phyloP scores from a whole-genome alignment of 2,113 vertebrate species.

The Catharus fuscescens region DNA sequence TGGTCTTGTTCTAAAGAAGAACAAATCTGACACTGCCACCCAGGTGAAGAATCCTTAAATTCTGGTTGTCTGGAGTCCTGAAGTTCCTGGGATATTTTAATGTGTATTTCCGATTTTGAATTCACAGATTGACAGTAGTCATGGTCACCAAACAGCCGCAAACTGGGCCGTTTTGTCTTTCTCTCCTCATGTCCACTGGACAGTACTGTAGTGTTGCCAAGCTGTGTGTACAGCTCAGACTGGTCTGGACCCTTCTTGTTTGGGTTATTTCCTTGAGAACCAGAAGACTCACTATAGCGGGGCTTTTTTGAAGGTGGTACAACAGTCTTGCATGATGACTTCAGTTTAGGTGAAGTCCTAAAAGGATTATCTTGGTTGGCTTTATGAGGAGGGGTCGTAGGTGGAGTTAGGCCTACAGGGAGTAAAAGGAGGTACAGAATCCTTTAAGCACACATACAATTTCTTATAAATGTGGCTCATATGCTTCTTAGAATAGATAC shows the following conservation, averaged over 20 bases:
- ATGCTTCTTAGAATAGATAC: constrained; percentile 23
- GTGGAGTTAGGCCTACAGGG: constrained; percentile 95
- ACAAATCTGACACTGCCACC: constrained; percentile 81
- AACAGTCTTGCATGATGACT: constrained; percentile 93
- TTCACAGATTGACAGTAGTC: constrained; percentile 96
- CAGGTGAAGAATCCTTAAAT: constrained; percentile 87
- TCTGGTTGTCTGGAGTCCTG: constrained; percentile 85
- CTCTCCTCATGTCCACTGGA: constrained; percentile 85
- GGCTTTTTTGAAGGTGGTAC: constrained; percentile 90
- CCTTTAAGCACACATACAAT: constrained; percentile 5
- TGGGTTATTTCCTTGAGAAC: constrained; percentile 82
- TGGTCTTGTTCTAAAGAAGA: constrained; percentile 78
- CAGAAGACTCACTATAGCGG: constrained; percentile 85
- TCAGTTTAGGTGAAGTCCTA: constrained; percentile 94
- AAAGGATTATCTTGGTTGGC: constrained; percentile 98
- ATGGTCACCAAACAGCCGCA: constrained; percentile 93
- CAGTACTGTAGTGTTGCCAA: constrained; percentile 88
- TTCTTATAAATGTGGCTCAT: neutral
- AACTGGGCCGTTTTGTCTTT: constrained; percentile 83
- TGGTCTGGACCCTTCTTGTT: constrained; percentile 88
- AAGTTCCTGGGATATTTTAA: constrained; percentile 84
- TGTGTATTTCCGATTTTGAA: constrained; percentile 84
- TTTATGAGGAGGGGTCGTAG: constrained; percentile 99
- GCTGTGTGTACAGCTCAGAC: constrained; percentile 93
- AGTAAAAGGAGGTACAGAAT: constrained; percentile 42